Evolutionary conservation across 2,888 invertebrate genomes (phyloP).

Genomic region (Dolomedes plantarius): DNA sequence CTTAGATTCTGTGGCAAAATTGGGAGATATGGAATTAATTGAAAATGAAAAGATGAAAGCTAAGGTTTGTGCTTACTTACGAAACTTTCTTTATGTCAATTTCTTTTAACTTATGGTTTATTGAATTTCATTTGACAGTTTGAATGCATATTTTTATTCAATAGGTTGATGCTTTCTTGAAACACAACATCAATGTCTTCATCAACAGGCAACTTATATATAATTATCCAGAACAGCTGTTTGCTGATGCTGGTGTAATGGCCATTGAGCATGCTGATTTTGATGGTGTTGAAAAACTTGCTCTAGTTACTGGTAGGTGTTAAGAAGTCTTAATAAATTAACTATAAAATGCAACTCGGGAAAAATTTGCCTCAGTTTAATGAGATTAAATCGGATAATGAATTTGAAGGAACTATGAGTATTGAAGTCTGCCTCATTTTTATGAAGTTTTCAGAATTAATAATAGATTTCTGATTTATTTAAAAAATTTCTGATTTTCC

Average conservation of each 20-base stretch:
- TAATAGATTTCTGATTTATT: too few species aligned
- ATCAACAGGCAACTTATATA: constrained; percentile 99
- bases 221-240: constrained; percentile 99
- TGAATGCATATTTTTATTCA: not conserved
- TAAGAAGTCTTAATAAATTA: constrained; percentile 32
- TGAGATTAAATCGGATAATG: too few species aligned
- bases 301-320: constrained; percentile 90
- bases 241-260: constrained; percentile 98
- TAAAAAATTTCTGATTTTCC: too few species aligned
- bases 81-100: not conserved
- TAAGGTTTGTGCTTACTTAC: constrained; percentile 84
- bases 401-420: too few species aligned
- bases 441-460: too few species aligned
- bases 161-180: constrained; percentile 87
- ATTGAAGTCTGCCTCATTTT: too few species aligned
- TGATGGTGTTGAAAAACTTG: constrained; percentile 97
- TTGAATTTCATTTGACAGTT: not conserved
- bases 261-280: constrained; percentile 99
- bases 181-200: constrained; percentile 97
- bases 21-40: constrained; percentile 97
- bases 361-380: too few species aligned
- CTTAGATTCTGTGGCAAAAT: constrained; percentile 82
- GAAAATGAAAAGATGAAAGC: constrained; percentile 99
- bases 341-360: too few species aligned
- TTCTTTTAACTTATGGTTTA: too few species aligned